phyloP scores from a whole-genome alignment of 2,797 vertebrate genomes.

The Coregonus ussuriensis region DNA sequence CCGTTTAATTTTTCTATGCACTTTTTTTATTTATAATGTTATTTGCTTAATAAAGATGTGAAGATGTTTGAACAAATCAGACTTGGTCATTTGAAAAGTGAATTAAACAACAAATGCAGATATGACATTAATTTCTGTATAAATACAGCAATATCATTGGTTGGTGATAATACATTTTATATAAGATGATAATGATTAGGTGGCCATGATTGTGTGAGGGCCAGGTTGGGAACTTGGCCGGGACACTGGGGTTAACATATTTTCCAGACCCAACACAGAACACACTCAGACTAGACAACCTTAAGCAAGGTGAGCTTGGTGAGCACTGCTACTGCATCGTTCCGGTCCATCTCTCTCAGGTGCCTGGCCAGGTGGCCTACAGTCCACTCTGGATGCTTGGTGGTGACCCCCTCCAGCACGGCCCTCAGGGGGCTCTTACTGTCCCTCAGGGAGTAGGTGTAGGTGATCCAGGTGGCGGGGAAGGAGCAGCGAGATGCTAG shows the following conservation, averaged over 20 bases:
- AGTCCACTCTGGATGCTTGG: conserved; percentile 73
- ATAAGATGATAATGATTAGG: no score
- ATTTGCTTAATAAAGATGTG: conserved; percentile 90
- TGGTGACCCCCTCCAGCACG: conserved; percentile 71
- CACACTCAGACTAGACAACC: background rate
- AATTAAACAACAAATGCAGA: conserved; percentile 18
- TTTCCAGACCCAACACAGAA: no score
- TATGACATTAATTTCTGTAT: background rate
- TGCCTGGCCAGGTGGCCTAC: conserved; percentile 65
- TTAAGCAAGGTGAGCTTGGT: conserved; percentile 27
- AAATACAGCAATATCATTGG: conserved; percentile 37
- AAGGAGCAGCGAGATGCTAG: conserved; percentile 73
- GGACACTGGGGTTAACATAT: no score
- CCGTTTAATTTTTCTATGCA: conserved; percentile 98
- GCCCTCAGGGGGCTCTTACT: conserved; percentile 74
- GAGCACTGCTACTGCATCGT: conserved; percentile 70
- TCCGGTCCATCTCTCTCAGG: conserved; percentile 64
- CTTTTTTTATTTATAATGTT: conserved; percentile 97
- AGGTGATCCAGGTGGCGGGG: conserved; percentile 77
- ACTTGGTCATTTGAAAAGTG: background rate
- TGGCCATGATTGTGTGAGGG: no score
- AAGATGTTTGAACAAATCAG: conserved; percentile 78
- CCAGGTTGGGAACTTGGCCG: no score
- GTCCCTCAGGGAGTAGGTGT: conserved; percentile 78
- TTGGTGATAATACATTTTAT: background rate